Evolutionary conservation across 2,113 vertebrate species (phyloP).

Genomic region (Sprattus sprattus): DNA sequence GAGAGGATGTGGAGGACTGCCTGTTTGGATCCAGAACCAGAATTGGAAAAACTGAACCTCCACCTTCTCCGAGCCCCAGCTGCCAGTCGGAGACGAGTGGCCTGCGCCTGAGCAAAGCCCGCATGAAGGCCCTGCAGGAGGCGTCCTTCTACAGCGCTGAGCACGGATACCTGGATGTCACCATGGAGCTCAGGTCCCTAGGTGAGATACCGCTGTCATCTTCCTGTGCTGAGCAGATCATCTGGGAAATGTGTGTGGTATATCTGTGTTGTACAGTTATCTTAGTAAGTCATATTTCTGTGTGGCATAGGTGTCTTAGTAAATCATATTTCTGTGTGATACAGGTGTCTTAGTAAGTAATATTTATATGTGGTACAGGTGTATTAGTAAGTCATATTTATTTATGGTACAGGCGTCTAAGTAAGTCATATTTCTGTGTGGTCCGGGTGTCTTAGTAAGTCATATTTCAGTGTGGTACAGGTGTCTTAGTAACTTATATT

Average conservation of each 20-base stretch:
- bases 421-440: neutral
- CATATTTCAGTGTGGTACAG: neutral
- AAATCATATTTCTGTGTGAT: too few species aligned
- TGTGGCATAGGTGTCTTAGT: neutral
- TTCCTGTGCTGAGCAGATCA: too few species aligned
- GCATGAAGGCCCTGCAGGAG: conserved; percentile 92
- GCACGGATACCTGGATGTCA: conserved; percentile 95
- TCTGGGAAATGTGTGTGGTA: too few species aligned
- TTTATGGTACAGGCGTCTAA: neutral
- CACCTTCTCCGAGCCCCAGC: conserved; percentile 63
- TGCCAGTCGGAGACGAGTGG: conserved; percentile 49
- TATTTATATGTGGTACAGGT: neutral
- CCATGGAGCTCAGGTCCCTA: conserved; percentile 89
- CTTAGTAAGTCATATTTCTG: neutral
- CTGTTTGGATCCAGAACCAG: conserved; percentile 61
- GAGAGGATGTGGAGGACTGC: conserved; percentile 64
- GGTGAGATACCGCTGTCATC: conserved; percentile 67
- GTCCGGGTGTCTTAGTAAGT: neutral
- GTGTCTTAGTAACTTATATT: neutral
- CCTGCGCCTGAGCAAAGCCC: conserved; percentile 81
- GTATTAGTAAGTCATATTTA: too few species aligned
- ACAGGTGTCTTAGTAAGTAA: too few species aligned
- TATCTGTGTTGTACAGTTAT: too few species aligned
- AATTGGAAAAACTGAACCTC: conserved; percentile 38
- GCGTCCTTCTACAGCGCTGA: conserved; percentile 96